Evolutionary conservation across 2,113 vertebrate species (phyloP), one percentile per base, ranked within the genome.

Genomic region (Emydocephalus ijimae): DNA sequence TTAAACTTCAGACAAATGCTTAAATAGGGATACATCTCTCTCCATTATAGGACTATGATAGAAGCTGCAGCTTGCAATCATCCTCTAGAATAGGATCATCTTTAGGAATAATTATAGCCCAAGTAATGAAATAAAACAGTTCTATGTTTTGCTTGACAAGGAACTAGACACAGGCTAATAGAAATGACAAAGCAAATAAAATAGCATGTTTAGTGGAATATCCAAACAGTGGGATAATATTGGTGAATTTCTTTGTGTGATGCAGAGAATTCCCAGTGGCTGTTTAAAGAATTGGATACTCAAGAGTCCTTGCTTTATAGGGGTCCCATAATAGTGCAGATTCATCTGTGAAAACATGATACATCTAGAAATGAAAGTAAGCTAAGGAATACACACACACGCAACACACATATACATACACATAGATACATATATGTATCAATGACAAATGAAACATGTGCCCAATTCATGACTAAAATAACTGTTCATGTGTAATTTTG

Each of bases 71-170:
- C 74, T 94, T 57, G 45, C 89, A 92, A 94, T 29, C 21, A 55
- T 39, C 0, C 0, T 91, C 57, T 48, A 54, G 89, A 61, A 92
- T 57, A 93, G 87, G 0, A 89, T n/a, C 85, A 88, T 93, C 89
- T 95, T 94, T 93, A 94, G 92, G 94, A 92, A 81, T 43, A 85
- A 89, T 61, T 90, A 85, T 39, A 39, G 43, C 74, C 29, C 24
- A 90, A 26, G 55, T 85, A 26, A 8, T 89, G 85, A 88, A 95
- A 94, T 93, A 92, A 95, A 92, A 89, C 88, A 91, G 89, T 56
- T 29, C 90, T 95, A 87, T 93, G 91, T 92, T 56, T 85, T 91
- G 87, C 59, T 94, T 90, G 94, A 94, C 94, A 92, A 90, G 56
- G 90, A 92, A 90, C 45, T 85, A 3, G 43, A 92, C 12, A 74